Evolutionary conservation across 2,888 invertebrate species (phyloP), one percentile per base, ranked within the genome.

Genomic region (Orthonychiurus folsomi): DNA sequence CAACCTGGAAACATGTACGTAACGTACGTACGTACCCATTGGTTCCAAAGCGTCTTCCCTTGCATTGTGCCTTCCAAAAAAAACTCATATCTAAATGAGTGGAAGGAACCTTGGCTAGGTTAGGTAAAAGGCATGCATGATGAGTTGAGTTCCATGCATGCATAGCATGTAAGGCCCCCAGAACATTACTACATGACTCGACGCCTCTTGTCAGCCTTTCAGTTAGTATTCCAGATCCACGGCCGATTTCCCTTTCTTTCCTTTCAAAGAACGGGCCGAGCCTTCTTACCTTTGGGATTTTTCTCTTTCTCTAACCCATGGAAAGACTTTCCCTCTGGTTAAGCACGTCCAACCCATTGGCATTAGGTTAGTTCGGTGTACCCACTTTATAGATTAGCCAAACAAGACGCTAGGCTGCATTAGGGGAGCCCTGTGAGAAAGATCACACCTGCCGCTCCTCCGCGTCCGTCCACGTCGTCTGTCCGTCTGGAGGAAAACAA

Each of bases 331-430:
- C n/a, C n/a, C n/a, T n/a, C 37, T 37, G 20, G 52, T 20, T 21
- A 48, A 55, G 59, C 63, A 63, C 63, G 63, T 63, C 52, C 54
- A 53, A 23, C 55, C 66, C 60, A 55, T 66, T 57, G 63, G 63
- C 62, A 63, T 60, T 60, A 50, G 61, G 59, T 66, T 63, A 63
- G 61, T 52, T 55, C 47, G 54, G 60, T 53, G 24, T 57, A 58
- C 37, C 62, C 53, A 53, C 52, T 56, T 62, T 66, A 66, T 66
- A 63, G 64, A 64, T 66, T 66, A 68, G 52, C 66, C 63, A 62
- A 66, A 63, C 64, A 64, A 62, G 63, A 52, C 50, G 62, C 37
- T 37, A 37, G 37, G 37, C 37, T 37, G 37, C 37, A 37, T n/a
- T n/a, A 24, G 52, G 47, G 55, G 60, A 59, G 53, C 62, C 52